Conservation (phyloP, 2,888 invertebrate genomes). For the Parapristionchus giblindavisi region DNA sequence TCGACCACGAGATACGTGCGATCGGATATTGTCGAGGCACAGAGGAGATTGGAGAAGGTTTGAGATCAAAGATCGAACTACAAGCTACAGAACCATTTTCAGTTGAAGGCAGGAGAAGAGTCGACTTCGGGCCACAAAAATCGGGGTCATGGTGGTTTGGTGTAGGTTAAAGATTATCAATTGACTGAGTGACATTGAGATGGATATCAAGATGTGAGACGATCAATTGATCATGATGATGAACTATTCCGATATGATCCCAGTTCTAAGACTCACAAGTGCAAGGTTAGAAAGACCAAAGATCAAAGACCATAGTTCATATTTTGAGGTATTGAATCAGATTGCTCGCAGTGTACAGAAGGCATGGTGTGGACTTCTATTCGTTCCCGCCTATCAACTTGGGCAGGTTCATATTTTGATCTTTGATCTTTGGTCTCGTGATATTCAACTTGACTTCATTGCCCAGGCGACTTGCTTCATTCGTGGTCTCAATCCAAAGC, state of each 20-base stretch:
- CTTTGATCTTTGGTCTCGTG: background rate
- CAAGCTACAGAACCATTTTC: too few relatives aligned
- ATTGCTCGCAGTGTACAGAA: conserved; percentile 30
- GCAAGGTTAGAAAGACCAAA: conserved; percentile 22
- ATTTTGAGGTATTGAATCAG: conserved; percentile 29
- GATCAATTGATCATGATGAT: background rate
- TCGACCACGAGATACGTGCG: conserved; percentile 22
- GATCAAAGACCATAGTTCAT: background rate
- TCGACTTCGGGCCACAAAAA: too few relatives aligned
- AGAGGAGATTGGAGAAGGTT: conserved; percentile 31
- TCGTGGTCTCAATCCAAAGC: conserved; percentile 35
- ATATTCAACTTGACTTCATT: background rate
- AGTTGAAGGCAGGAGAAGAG: too few relatives aligned
- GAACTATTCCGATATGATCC: conserved; percentile 31
- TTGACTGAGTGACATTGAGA: background rate
- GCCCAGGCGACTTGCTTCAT: conserved; percentile 32
- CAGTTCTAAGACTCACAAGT: conserved; percentile 36
- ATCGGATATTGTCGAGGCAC: conserved; percentile 29
- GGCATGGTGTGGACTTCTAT: conserved; percentile 35
- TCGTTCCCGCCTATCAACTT: conserved; percentile 34
- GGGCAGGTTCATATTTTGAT: conserved; percentile 8
- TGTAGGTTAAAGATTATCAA: background rate
- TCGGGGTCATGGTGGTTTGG: too few relatives aligned
- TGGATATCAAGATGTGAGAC: background rate
- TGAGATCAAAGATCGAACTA: conserved; percentile 7